These are phyloP conservation scores for Drosophila ezoana DNA, from an alignment of 2,888 invertebrate species.

Conservation along the genomic window DNA sequence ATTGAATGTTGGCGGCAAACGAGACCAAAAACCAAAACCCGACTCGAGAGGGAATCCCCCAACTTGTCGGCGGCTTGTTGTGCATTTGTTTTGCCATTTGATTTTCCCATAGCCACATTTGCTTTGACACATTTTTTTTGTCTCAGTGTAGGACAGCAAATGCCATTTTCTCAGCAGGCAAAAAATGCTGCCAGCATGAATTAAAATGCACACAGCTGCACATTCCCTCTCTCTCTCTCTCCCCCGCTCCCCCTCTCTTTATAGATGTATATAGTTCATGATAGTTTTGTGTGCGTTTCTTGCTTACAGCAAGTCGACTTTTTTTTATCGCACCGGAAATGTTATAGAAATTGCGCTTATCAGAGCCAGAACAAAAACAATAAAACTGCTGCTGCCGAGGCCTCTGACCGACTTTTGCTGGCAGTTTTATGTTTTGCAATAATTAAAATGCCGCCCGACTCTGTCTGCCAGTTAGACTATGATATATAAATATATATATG, in stretches of 20 bases:
- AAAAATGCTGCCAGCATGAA: constrained; percentile 7
- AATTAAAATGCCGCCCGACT: constrained; percentile 39
- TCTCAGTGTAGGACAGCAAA: constrained; percentile 58
- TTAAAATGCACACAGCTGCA: constrained; percentile 7
- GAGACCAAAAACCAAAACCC: constrained; percentile 29
- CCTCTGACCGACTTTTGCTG: constrained; percentile 40
- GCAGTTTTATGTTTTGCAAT: constrained; percentile 47
- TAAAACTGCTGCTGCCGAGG: constrained; percentile 8
- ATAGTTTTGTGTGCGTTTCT: constrained; percentile 13
- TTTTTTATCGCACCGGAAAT: constrained; percentile 64
- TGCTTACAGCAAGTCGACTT: constrained; percentile 13
- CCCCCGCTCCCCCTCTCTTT: not conserved
- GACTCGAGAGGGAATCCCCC: constrained; percentile 1
- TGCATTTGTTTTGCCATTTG: constrained; percentile 47
- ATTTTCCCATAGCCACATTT: constrained; percentile 22
- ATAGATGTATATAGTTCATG: constrained; percentile 1
- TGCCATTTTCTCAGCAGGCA: constrained; percentile 27
- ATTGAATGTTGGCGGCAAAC: constrained; percentile 67
- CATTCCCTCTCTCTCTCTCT: not conserved
- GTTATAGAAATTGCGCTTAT: constrained; percentile 55
- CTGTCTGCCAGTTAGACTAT: constrained; percentile 5
- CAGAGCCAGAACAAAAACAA: constrained; percentile 34
- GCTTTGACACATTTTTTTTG: constrained; percentile 25
- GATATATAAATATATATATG: constrained; percentile 11
- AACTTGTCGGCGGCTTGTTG: constrained; percentile 36